Evolutionary conservation across 2,797 vertebrate species (phyloP), one percentile per base, ranked within the genome.

Genomic region (Propithecus deckenii): DNA sequence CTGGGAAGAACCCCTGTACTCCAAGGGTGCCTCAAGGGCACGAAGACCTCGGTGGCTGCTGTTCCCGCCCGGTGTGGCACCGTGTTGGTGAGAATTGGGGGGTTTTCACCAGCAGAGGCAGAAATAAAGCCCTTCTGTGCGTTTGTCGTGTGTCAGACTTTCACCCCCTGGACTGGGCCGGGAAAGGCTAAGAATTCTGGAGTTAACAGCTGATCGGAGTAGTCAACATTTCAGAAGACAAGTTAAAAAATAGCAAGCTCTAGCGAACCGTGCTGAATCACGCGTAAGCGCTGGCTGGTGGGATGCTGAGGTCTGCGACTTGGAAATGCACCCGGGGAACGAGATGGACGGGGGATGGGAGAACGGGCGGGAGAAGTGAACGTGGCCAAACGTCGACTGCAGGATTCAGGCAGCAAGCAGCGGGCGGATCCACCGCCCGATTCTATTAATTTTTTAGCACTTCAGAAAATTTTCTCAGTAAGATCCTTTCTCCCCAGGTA

Each of bases 381-480:
- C 0, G 5, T 7, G n/a, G 79, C 18, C 28, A 30, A 46, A 28
- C 4, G 8, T 3, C 59, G 23, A 35, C 0, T 7, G 18, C 1
- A 50, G 55, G 48, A 10, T 18, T 15, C 38, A 69, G 22, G 41
- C 2, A 8, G 63, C 28, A n/a, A 48, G 13, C 0, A 12, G 35
- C 5, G 20, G 25, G 43, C 1, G 65, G 32, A 7, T 38, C 63
- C 30, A 25, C 5, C 10, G 15, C 32, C 69, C 25, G n/a, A n/a
- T 81, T 63, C 65, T 69, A 43, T 67, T 72, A 22, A 28, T 57
- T 71, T 41, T 32, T 90, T 43, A 7, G 2, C 2, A 52, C 9
- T 12, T 48, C 3, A 69, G 32, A 78, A 91, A 20, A 43, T 35
- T 25, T n/a, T 69, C 57, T 52, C 74, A 18, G 35, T 4, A 61